Evolutionary conservation across 2,797 vertebrate genomes (phyloP), one percentile per base, ranked within the genome.

Genomic region (Loriculus beryllinus): DNA sequence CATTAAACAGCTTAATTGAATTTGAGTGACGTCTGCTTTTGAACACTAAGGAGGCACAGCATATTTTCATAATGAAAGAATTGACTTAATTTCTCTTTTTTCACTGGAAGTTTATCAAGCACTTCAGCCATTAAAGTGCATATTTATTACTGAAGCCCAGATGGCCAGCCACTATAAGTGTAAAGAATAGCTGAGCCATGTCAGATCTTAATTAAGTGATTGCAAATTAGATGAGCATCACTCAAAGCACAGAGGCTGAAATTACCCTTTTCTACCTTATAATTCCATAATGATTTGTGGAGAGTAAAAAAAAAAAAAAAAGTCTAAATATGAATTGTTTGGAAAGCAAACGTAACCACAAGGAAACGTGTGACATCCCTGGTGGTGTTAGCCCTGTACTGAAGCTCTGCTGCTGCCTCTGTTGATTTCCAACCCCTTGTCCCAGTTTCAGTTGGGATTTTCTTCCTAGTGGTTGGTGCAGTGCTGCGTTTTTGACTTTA

Each of bases 21-120:
- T 95, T 91, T 94, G 84, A 97, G 52, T 93, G 92, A 76, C 90
- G 94, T 92, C 92, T 96, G 95, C 77, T 95, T 95, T 92, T 86
- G 70, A 91, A 77, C 84, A 95, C 78, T 91, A 93, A 95, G 80
- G 76, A 72, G 52, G 72, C 59, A 78, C 83, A 82, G 65, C 70
- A 48, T 90, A 82, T 95, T 93, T 96, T 96, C 82, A 25, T 93
- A 91, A 93, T 88, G 90, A 91, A 91, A 88, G 65, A 91, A 91
- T 69, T 93, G 45, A 72, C 82, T 93, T 92, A 83, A 96, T 96
- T 93, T 93, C 65, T 28, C 42, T 90, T 84, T 79, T 91, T 86
- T 88, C 65, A 76, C 40, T 82, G 93, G 68, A 94, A 90, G 81
- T 69, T 90, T 97, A 94, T 95, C 88, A 93, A 96, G 88, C 69